phyloP scores from a whole-genome alignment of 2,797 vertebrate species.

The Florisuga fusca region DNA sequence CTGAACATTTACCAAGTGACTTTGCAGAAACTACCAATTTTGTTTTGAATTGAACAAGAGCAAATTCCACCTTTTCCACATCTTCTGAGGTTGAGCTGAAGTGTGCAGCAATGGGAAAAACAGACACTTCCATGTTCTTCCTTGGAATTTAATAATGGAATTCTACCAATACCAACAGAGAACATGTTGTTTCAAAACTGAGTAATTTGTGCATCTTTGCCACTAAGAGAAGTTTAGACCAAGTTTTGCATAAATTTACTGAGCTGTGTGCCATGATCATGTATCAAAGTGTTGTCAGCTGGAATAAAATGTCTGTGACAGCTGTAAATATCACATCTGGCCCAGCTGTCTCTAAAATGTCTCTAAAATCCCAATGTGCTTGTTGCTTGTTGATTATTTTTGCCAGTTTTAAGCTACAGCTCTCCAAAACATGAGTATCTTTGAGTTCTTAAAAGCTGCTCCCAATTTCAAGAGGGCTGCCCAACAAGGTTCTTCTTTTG shows the following conservation, averaged over 20 bases:
- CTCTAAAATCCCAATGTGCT: background rate
- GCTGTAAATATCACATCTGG: background rate
- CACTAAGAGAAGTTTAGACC: background rate
- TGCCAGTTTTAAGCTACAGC: background rate
- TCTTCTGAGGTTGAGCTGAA: background rate
- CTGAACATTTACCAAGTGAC: background rate
- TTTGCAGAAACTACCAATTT: background rate
- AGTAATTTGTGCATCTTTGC: background rate
- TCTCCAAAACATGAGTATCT: background rate
- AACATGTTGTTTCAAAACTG: background rate
- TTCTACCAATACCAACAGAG: background rate
- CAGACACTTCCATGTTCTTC: background rate
- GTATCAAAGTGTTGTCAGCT: background rate
- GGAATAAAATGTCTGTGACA: background rate
- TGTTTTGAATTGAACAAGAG: background rate
- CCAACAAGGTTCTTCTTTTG: conserved; percentile 32
- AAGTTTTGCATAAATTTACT: background rate
- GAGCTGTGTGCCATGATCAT: background rate
- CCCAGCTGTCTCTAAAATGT: background rate
- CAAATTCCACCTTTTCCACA: background rate
- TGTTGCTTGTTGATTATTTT: background rate
- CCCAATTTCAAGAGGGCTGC: conserved; percentile 18
- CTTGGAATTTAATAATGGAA: background rate
- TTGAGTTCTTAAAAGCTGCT: conserved; percentile 22
- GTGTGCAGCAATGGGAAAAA: background rate